Evolutionary conservation across 2,113 vertebrate species (phyloP).

Genomic region (Astur gentilis): DNA sequence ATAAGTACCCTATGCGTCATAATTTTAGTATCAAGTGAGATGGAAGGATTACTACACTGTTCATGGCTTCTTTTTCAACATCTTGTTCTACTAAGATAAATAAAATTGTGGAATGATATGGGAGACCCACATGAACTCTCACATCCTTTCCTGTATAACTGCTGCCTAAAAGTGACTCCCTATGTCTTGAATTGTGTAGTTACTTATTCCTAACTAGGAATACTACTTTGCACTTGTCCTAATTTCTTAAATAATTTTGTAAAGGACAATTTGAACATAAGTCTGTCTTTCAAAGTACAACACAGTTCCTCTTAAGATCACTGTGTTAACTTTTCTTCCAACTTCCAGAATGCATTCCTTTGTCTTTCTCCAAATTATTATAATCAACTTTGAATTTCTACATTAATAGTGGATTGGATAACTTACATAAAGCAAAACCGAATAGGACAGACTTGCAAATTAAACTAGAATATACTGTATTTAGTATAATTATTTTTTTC

Average conservation of each 20-base stretch:
- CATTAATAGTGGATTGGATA: not conserved
- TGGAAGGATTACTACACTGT: not conserved
- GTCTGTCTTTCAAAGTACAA: not conserved
- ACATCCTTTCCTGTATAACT: not conserved
- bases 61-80: not conserved
- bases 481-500: not conserved
- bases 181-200: not conserved
- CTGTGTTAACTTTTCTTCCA: not conserved
- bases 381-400: not conserved
- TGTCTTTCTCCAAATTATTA: not conserved
- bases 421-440: not conserved
- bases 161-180: not conserved
- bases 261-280: not conserved
- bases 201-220: not conserved
- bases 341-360: not conserved
- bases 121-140: not conserved
- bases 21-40: not conserved
- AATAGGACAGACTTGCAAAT: not conserved
- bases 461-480: not conserved
- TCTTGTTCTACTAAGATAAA: not conserved
- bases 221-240: not conserved
- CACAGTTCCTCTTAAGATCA: not conserved
- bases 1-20: not conserved
- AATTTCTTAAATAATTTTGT: not conserved
- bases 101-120: not conserved